phyloP scores from a whole-genome alignment of 2,113 vertebrate species.

The Macaca nemestrina region DNA sequence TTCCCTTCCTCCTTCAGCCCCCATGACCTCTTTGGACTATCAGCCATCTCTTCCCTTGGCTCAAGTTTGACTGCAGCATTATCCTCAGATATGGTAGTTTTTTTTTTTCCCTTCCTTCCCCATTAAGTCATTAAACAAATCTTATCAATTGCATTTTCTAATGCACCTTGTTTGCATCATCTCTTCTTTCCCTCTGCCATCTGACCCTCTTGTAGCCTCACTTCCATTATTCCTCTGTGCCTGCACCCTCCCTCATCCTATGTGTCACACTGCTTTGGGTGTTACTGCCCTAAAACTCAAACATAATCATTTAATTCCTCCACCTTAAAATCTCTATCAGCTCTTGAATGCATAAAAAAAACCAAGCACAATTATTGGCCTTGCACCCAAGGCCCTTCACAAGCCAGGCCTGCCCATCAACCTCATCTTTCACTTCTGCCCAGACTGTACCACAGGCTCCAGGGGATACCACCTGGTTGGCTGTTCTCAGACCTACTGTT shows the following conservation, averaged over 20 bases:
- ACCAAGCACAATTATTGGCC: neutral
- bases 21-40: neutral
- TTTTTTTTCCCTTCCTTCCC: neutral
- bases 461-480: neutral
- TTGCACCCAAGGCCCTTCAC: neutral
- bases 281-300: neutral
- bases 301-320: neutral
- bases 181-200: neutral
- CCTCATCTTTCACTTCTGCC: neutral
- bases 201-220: neutral
- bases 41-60: neutral
- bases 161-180: fast-evolving
- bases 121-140: neutral
- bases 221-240: neutral
- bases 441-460: neutral
- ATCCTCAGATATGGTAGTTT: no score
- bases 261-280: neutral
- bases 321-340: neutral
- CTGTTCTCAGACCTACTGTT: neutral
- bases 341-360: neutral
- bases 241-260: neutral
- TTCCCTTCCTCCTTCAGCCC: neutral
- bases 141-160: neutral
- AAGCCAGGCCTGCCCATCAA: neutral
- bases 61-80: neutral